These are phyloP conservation scores for Thecocarcelia acutangulata DNA, from an alignment of 2,888 invertebrate genomes.

Conservation along the genomic window DNA sequence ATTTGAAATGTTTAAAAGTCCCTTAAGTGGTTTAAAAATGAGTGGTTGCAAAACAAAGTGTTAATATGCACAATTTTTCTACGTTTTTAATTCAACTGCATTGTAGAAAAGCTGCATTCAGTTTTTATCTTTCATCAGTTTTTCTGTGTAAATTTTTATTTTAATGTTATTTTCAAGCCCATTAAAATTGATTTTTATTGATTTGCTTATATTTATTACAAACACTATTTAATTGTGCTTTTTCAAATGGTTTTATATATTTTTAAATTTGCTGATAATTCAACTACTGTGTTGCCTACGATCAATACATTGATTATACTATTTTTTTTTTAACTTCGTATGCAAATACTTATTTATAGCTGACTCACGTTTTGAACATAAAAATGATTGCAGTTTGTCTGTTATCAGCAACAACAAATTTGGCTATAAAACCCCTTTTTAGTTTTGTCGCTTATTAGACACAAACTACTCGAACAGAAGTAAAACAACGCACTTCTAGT, in stretches of 20 bases:
- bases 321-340: slow-evolving; percentile 35
- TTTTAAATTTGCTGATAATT: neutral
- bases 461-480: slow-evolving; percentile 5
- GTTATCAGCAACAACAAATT: slow-evolving; percentile 61
- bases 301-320: slow-evolving; percentile 37
- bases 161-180: neutral
- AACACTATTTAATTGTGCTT: neutral
- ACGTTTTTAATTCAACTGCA: no score
- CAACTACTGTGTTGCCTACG: slow-evolving; percentile 1
- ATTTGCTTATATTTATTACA: neutral
- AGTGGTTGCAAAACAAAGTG: no score
- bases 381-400: slow-evolving; percentile 41
- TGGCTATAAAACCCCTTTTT: slow-evolving; percentile 57
- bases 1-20: slow-evolving; percentile 27
- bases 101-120: no score
- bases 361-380: slow-evolving; percentile 64
- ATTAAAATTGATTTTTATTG: neutral
- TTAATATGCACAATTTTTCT: no score
- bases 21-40: no score
- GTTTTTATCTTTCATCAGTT: neutral
- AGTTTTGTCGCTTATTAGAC: slow-evolving; percentile 32
- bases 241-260: neutral
- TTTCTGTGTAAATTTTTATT: neutral
- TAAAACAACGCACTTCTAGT: neutral
- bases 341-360: slow-evolving; percentile 54